phyloP scores from a whole-genome alignment of 2,113 vertebrate genomes.

The Otolemur garnettii region DNA sequence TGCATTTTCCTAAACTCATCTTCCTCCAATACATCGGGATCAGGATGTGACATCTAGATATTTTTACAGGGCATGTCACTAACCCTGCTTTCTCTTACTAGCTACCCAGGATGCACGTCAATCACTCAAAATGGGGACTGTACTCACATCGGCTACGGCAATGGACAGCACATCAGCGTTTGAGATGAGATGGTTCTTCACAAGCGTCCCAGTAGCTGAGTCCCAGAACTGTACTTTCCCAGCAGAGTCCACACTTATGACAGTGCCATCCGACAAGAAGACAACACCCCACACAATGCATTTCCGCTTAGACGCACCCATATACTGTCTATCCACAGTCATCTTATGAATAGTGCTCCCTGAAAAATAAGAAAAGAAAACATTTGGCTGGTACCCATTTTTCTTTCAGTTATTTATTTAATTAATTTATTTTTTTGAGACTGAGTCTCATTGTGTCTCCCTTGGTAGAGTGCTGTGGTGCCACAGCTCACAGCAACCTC shows the following conservation, averaged over 20 bases:
- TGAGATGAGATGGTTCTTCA: constrained; percentile 90
- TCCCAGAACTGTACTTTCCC: constrained; percentile 98
- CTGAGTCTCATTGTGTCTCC: no score
- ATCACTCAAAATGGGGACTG: neutral
- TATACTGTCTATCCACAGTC: constrained; percentile 89
- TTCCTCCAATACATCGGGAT: neutral
- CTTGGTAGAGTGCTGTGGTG: no score
- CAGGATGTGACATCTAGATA: neutral
- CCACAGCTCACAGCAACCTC: no score
- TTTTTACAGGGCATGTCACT: neutral
- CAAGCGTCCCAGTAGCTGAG: constrained; percentile 90
- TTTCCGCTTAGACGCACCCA: constrained; percentile 83
- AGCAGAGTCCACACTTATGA: constrained; percentile 93
- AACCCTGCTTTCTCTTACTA: neutral
- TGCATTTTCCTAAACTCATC: neutral
- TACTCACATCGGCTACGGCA: constrained; percentile 90
- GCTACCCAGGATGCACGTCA: neutral
- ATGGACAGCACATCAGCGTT: constrained; percentile 91
- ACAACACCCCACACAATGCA: constrained; percentile 94
- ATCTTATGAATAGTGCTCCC: constrained; percentile 90
- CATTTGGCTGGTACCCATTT: neutral
- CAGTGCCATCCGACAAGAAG: constrained; percentile 91
- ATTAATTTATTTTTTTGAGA: no score
- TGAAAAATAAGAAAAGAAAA: constrained; percentile 74
- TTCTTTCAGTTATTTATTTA: neutral